These are phyloP conservation scores for Maconellicoccus hirsutus DNA, from an alignment of 1,140 invertebrate species.

Conservation along the genomic window DNA sequence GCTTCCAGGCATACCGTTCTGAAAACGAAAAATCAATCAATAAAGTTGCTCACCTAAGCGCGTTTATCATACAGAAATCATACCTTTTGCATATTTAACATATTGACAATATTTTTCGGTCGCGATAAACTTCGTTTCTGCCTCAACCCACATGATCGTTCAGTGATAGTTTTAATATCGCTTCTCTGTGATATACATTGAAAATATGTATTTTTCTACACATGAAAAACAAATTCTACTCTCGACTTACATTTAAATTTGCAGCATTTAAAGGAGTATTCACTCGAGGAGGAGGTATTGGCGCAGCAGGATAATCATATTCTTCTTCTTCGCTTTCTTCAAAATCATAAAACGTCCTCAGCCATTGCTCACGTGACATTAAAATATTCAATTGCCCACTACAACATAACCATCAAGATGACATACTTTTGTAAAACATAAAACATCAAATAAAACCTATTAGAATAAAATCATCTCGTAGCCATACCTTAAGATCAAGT, in stretches of 20 bases:
- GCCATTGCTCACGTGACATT: background rate
- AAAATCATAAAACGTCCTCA: constrained; percentile 33
- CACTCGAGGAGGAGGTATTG: constrained; percentile 33
- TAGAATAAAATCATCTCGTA: background rate
- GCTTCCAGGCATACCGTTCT: constrained; percentile 37
- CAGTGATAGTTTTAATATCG: constrained; percentile 41
- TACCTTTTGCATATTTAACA: constrained; percentile 34
- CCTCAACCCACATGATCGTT: constrained; percentile 38
- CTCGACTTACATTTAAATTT: constrained; percentile 38
- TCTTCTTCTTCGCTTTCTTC: constrained; percentile 34
- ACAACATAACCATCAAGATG: constrained; percentile 27
- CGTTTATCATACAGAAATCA: constrained; percentile 33
- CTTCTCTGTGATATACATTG: constrained; percentile 36
- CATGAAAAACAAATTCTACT: constrained; percentile 16
- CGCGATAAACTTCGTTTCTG: constrained; percentile 30
- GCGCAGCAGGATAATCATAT: constrained; percentile 32
- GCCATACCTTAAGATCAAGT: background rate
- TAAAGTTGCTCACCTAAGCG: constrained; percentile 11
- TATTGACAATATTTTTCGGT: constrained; percentile 35
- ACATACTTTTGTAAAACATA: background rate
- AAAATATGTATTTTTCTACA: constrained; percentile 22
- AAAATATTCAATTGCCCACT: constrained; percentile 36
- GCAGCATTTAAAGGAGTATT: constrained; percentile 37
- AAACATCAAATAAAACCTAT: background rate
- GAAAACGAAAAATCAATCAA: constrained; percentile 28